Conservation (phyloP, 2,113 vertebrate species). For the Amia ocellicauda region DNA sequence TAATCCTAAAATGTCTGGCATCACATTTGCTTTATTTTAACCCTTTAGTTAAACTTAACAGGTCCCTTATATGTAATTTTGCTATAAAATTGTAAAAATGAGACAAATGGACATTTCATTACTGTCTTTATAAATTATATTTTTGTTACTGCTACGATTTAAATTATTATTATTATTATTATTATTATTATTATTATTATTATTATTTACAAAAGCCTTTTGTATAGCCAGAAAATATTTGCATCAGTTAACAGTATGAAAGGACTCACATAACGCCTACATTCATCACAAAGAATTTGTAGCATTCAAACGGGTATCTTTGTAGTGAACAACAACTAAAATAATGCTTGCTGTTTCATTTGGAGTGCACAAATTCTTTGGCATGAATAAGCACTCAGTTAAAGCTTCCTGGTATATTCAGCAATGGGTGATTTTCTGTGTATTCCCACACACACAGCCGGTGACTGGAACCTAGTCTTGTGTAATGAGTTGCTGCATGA, state of each 20-base stretch:
- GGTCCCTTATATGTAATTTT: background rate
- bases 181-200: background rate
- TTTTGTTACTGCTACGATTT: too few relatives aligned
- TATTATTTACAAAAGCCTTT: slow-evolving; percentile 34
- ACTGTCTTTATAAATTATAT: too few relatives aligned
- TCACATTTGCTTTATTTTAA: too few relatives aligned
- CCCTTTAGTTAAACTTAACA: too few relatives aligned
- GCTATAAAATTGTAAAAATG: too few relatives aligned
- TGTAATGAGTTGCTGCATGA: slow-evolving; percentile 23
- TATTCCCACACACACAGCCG: slow-evolving; percentile 25
- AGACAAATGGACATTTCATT: too few relatives aligned
- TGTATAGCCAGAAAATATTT: slow-evolving; percentile 33
- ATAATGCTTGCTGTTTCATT: slow-evolving; percentile 36
- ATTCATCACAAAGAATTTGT: slow-evolving; percentile 43
- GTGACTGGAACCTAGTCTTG: slow-evolving; percentile 48
- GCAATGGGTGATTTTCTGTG: slow-evolving; percentile 11
- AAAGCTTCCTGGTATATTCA: slow-evolving; percentile 18
- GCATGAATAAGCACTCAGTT: slow-evolving; percentile 38
- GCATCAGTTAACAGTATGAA: slow-evolving; percentile 37
- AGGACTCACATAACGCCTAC: slow-evolving; percentile 59
- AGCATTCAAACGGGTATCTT: slow-evolving; percentile 43
- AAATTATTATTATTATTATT: too few relatives aligned
- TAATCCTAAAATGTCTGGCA: too few relatives aligned
- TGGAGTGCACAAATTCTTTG: slow-evolving; percentile 44
- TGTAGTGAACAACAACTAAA: slow-evolving; percentile 34